These are phyloP conservation scores for Kryphioiulus occultus DNA, from an alignment of 2,888 invertebrate genomes.

Conservation along the genomic window DNA sequence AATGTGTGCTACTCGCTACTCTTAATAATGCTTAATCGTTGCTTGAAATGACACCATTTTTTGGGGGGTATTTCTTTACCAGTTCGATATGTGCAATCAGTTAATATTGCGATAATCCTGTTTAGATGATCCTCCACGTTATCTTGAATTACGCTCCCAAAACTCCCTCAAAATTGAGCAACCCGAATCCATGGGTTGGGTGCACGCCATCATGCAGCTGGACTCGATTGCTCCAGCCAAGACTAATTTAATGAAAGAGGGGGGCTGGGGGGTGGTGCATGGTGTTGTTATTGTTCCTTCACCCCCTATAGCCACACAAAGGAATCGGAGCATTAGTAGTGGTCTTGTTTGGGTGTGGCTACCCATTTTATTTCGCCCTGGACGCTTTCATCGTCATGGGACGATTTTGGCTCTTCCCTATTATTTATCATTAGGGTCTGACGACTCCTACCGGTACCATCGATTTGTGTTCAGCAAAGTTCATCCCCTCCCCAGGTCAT, in stretches of 20 bases:
- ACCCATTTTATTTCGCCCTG: neutral
- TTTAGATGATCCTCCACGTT: no score
- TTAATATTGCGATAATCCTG: no score
- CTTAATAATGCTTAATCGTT: no score
- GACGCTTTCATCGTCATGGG: neutral
- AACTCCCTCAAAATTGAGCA: no score
- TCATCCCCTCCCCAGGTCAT: neutral
- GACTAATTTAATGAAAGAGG: neutral
- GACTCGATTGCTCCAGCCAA: neutral
- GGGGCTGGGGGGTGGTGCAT: neutral
- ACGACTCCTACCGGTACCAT: neutral
- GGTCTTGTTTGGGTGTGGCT: neutral
- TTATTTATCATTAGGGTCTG: neutral
- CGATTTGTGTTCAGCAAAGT: neutral
- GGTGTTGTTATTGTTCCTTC: neutral
- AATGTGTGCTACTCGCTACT: no score
- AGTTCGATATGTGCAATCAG: no score
- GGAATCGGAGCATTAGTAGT: neutral
- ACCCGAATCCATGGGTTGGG: neutral
- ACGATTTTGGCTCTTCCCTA: neutral
- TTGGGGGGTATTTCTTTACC: no score
- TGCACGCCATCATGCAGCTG: neutral
- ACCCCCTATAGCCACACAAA: neutral
- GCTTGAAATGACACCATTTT: neutral
- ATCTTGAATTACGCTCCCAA: conserved; percentile 5